These are phyloP conservation scores for Belgica antarctica DNA, from an alignment of 2,888 invertebrate genomes.

Conservation along the genomic window DNA sequence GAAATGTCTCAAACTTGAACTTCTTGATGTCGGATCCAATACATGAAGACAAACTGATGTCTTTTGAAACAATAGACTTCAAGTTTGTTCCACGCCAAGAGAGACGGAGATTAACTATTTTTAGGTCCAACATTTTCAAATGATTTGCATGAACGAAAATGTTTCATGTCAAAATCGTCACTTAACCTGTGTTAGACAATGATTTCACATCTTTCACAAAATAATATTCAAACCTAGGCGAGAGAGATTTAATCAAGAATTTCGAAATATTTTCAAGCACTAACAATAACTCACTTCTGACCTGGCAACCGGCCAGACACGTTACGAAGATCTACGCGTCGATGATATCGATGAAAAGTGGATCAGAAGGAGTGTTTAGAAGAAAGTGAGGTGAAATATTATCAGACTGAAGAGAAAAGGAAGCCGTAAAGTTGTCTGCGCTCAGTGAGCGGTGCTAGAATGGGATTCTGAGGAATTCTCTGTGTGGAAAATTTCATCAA, in stretches of 20 bases:
- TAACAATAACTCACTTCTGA: not conserved
- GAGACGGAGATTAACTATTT: not conserved
- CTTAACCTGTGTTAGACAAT: not conserved
- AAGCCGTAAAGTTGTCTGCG: not conserved
- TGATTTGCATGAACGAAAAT: not conserved
- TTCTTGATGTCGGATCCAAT: no score
- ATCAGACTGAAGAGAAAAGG: not conserved
- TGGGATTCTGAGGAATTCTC: not conserved
- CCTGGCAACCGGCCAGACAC: not conserved
- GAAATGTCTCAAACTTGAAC: no score
- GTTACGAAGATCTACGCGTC: not conserved
- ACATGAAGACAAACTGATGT: no score
- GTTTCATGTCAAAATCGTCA: not conserved
- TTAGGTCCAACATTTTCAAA: not conserved
- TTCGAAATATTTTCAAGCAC: conserved; percentile 28
- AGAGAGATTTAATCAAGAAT: conserved; percentile 34
- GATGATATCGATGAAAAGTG: conserved; percentile 21
- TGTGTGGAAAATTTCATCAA: not conserved
- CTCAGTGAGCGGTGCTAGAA: conserved; percentile 1
- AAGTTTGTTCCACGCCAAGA: not conserved
- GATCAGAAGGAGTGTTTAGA: not conserved
- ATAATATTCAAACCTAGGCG: not conserved
- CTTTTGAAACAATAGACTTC: no score
- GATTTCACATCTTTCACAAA: not conserved
- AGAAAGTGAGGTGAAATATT: conserved; percentile 20